A percentile compares a stretch with the other conserved stretches of the same genome.
Conservation (phyloP, 2,888 invertebrate species). For the Ectemnius cavifrons region DNA sequence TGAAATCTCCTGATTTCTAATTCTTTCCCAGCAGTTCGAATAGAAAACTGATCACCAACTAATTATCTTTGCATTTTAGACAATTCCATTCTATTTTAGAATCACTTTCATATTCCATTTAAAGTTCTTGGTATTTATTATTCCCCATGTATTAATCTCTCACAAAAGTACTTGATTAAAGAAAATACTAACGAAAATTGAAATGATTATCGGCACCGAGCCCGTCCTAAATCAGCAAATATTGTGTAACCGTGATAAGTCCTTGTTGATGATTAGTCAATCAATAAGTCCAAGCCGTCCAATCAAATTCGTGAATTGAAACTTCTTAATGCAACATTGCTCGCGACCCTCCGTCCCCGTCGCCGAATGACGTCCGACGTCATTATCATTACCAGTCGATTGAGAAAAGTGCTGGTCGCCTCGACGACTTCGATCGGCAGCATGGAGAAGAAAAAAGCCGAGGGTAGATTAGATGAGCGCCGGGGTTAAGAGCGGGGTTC, state of each 20-base stretch:
- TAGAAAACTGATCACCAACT: too few relatives aligned
- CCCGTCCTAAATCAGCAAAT: conserved; percentile 18
- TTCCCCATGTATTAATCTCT: not conserved
- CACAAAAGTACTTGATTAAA: too few relatives aligned
- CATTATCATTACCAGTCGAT: conserved; percentile 45
- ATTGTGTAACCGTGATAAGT: conserved; percentile 46
- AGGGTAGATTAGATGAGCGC: conserved; percentile 42
- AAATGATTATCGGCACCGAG: conserved; percentile 6
- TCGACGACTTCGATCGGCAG: not conserved
- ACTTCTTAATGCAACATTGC: conserved; percentile 56
- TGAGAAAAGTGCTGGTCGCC: conserved; percentile 26
- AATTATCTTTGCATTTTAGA: too few relatives aligned
- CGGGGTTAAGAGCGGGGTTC: conserved; percentile 43
- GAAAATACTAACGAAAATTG: not conserved
- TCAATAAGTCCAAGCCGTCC: conserved; percentile 48
- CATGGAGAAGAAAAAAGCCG: conserved; percentile 12
- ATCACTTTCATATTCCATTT: too few relatives aligned
- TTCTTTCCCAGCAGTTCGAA: too few relatives aligned
- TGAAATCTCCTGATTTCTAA: too few relatives aligned
- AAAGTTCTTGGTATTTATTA: too few relatives aligned
- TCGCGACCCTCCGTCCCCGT: conserved; percentile 43
- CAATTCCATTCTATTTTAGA: too few relatives aligned
- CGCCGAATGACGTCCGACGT: conserved; percentile 49
- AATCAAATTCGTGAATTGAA: conserved; percentile 54
- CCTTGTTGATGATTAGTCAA: conserved; percentile 31